Evolutionary conservation across 2,797 vertebrate species (phyloP), one percentile per base, ranked within the genome.

Genomic region (Acrossocheilus wenchowensis): DNA sequence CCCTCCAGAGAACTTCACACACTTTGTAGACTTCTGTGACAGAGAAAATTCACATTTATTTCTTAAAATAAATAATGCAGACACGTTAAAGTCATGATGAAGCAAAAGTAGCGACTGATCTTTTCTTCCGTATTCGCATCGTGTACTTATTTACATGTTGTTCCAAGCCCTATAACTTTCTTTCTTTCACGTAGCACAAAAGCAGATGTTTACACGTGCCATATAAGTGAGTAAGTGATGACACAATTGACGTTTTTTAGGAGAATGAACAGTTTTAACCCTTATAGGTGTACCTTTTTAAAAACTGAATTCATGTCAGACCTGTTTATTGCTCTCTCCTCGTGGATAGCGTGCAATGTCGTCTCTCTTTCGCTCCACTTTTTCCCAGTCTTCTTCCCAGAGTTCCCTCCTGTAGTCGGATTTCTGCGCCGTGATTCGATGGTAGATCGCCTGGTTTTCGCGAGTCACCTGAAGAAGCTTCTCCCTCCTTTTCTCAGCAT

Each of bases 381-480:
- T 93, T 86, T 94, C 90, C 95, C 95, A 96, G 82, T 95, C 91
- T 0, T 93, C 91, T 84, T 93, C 79, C 95, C 95, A 96, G 34
- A 90, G 78, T 77, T 92, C 91, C 6, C 91, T 93, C 2, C 92
- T 91, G 81, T 95, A 95, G 83, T 95, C 92, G 0, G 95, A 96
- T 89, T 94, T 90, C 5, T 93, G 92, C 0, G 83, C 83, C 0
- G 83, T 92, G 90, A 96, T 94, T 73, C 95, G 92, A 72, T 94
- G 93, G 75, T 94, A 91, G 54, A 96, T 94, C 64, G 84, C 93
- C 86, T 92, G 94, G 89, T 97, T 97, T 90, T 96, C 94, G 10
- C 45, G 89, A 7, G 89, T 84, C 81, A 96, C 90, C 80, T 89
- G 89, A 0, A 81, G 86, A 21, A 95, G 90, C 82, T 95, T 92